phyloP scores from a whole-genome alignment of 2,888 invertebrate species.

The Perizoma flavofasciatum region DNA sequence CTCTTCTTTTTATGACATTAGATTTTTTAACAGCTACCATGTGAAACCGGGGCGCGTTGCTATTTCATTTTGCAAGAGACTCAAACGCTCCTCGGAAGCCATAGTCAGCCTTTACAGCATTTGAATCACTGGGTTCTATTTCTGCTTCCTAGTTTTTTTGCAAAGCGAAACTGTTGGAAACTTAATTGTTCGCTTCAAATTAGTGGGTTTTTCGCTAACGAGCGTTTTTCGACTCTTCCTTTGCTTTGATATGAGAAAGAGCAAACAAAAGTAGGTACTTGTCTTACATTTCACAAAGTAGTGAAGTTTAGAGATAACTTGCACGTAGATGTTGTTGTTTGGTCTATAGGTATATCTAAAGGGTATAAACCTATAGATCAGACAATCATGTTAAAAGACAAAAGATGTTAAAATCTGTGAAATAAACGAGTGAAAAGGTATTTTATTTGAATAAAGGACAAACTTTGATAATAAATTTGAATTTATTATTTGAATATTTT shows the following conservation, averaged over 20 bases:
- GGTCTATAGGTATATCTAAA: too few relatives aligned
- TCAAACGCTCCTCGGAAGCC: constrained; percentile 14
- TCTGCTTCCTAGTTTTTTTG: constrained; percentile 36
- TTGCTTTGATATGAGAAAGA: constrained; percentile 28
- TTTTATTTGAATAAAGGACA: too few relatives aligned
- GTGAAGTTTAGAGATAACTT: constrained; percentile 2
- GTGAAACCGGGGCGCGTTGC: constrained; percentile 5
- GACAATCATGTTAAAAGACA: too few relatives aligned
- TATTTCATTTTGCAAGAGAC: constrained; percentile 4
- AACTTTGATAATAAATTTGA: too few relatives aligned
- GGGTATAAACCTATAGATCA: too few relatives aligned
- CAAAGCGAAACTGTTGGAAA: constrained; percentile 34
- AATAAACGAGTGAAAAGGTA: too few relatives aligned
- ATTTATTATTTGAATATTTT: too few relatives aligned
- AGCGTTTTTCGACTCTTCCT: constrained; percentile 49
- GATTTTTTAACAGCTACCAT: neutral
- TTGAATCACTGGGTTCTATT: constrained; percentile 35
- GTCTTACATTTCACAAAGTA: neutral
- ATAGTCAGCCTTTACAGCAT: constrained; percentile 33
- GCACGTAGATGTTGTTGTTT: too few relatives aligned
- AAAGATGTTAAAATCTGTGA: too few relatives aligned
- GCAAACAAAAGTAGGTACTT: constrained; percentile 18
- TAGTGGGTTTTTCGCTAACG: constrained; percentile 51
- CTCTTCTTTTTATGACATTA: too few relatives aligned
- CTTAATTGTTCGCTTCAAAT: constrained; percentile 49